Percentiles rank a stretch among this genome's conserved stretches.
Conservation (phyloP, 2,797 vertebrate species). For the Mastacembelus armatus region DNA sequence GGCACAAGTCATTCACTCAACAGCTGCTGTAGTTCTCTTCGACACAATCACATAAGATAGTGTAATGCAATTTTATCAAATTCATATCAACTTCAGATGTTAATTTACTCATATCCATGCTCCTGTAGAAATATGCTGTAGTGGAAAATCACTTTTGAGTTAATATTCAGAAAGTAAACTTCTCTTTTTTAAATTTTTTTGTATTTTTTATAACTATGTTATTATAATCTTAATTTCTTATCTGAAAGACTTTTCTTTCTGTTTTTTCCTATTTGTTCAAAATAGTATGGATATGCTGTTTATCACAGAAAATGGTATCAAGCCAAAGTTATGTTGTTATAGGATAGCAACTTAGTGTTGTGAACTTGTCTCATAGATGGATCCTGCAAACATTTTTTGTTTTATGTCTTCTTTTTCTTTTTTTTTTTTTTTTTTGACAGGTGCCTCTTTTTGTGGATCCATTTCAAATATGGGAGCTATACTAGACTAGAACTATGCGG, state of each 20-base stretch:
- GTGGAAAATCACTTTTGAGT: neutral
- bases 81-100: slow-evolving; percentile 6
- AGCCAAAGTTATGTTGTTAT: neutral
- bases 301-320: neutral
- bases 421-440: neutral
- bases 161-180: neutral
- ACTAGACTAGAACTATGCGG: slow-evolving; percentile 57
- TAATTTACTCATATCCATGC: neutral
- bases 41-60: slow-evolving; percentile 35
- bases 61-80: slow-evolving; percentile 46
- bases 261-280: neutral
- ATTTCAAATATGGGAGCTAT: slow-evolving; percentile 39
- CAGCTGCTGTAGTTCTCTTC: slow-evolving; percentile 57
- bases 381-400: slow-evolving; percentile 3
- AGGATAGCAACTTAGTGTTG: neutral
- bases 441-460: slow-evolving; percentile 17
- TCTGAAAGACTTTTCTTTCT: too few relatives aligned
- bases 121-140: neutral
- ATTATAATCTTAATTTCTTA: too few relatives aligned
- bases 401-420: neutral
- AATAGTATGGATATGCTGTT: neutral
- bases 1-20: slow-evolving; percentile 82
- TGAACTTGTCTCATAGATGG: slow-evolving; percentile 7
- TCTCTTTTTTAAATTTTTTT: too few relatives aligned
- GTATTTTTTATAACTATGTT: too few relatives aligned